Percentiles rank a stretch among this genome's conserved stretches.
phyloP scores from a whole-genome alignment of 2,113 vertebrate species.

The Nasalis larvatus region DNA sequence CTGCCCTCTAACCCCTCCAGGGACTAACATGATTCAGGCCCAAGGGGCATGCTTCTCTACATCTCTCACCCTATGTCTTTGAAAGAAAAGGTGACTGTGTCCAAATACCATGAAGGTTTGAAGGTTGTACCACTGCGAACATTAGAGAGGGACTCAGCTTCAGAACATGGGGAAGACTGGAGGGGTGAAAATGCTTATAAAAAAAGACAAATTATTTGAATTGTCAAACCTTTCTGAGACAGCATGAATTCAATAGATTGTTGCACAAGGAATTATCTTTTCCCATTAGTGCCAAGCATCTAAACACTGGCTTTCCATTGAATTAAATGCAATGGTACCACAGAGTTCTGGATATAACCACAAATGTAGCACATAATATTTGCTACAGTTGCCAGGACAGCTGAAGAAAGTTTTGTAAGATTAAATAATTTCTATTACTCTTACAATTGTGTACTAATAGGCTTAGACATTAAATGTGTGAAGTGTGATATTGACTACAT shows the following conservation, averaged over 20 bases:
- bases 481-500: neutral
- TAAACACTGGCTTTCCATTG: neutral
- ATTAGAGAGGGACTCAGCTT: neutral
- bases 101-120: neutral
- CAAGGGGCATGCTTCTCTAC: neutral
- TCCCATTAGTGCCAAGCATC: neutral
- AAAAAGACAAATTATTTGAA: constrained; percentile 12
- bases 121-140: neutral
- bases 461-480: neutral
- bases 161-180: neutral
- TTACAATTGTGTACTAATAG: neutral
- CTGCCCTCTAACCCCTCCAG: too few species aligned
- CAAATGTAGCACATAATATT: neutral
- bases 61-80: neutral
- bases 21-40: neutral
- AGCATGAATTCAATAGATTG: neutral
- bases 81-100: neutral
- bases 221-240: neutral
- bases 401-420: neutral
- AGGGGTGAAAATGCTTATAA: neutral
- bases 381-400: neutral
- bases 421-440: constrained; percentile 3
- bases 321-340: neutral
- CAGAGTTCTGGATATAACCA: neutral
- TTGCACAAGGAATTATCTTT: neutral